These are phyloP conservation scores for Tadarida brasiliensis DNA, from an alignment of 2,797 vertebrate genomes.

Conservation along the genomic window DNA sequence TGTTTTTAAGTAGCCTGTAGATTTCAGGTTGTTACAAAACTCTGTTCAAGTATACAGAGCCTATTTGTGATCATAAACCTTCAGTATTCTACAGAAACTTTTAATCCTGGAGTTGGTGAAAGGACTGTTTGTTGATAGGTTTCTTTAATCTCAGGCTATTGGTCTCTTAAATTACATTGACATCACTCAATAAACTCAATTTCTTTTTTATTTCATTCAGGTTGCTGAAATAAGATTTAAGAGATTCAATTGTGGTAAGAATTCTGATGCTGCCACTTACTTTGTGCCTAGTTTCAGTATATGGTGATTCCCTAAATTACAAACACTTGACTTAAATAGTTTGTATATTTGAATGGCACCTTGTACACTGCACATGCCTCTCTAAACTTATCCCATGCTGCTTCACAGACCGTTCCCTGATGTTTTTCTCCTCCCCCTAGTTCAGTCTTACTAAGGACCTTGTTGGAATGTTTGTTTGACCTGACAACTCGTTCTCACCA, in stretches of 20 bases:
- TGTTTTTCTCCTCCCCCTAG: neutral
- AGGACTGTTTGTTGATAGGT: neutral
- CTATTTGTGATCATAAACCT: slow-evolving; percentile 15
- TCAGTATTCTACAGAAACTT: slow-evolving; percentile 30
- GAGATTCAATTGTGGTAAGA: neutral
- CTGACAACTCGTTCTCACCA: neutral
- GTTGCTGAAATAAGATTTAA: slow-evolving; percentile 34
- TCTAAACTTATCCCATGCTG: neutral
- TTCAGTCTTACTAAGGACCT: neutral
- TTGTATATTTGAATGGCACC: slow-evolving; percentile 4
- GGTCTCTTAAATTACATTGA: neutral
- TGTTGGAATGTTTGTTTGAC: neutral
- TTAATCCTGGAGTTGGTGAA: neutral
- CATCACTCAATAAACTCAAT: neutral
- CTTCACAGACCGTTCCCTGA: neutral
- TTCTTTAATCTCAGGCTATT: neutral
- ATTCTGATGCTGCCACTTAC: neutral
- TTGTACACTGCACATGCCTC: neutral
- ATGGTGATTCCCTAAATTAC: neutral
- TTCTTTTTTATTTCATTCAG: slow-evolving; percentile 52
- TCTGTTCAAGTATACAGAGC: slow-evolving; percentile 4
- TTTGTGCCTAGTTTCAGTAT: neutral
- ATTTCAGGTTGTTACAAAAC: slow-evolving; percentile 50
- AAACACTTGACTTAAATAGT: slow-evolving; percentile 15
- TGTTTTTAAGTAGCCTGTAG: slow-evolving; percentile 64